A percentile compares a stretch with the other conserved stretches of the same genome.
Evolutionary conservation across 2,888 invertebrate species (phyloP).

Genomic region (Periphyllus acericola): DNA sequence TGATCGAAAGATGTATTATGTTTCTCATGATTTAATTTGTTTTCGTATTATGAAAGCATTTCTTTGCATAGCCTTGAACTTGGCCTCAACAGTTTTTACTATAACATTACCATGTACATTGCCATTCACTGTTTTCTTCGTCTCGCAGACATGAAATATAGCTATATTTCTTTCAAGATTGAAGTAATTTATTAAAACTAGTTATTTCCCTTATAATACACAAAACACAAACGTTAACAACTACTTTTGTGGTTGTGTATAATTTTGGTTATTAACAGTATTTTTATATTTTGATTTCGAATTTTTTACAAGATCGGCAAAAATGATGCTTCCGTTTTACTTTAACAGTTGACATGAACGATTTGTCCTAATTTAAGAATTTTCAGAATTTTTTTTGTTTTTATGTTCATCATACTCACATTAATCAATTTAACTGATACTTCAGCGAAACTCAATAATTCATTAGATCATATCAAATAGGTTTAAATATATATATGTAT

Average conservation of each 20-base stretch:
- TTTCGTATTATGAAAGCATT: constrained; percentile 51
- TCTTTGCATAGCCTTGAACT: constrained; percentile 52
- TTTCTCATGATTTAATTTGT: constrained; percentile 32
- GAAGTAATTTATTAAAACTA: background rate
- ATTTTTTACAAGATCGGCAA: background rate
- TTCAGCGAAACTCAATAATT: constrained; percentile 28
- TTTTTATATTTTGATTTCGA: background rate
- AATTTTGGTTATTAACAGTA: background rate
- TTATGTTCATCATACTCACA: background rate
- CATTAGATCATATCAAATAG: constrained; percentile 20
- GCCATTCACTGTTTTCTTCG: background rate
- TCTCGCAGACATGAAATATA: too few species aligned
- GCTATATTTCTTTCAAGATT: background rate
- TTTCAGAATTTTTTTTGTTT: background rate
- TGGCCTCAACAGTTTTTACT: constrained; percentile 41
- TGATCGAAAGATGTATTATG: constrained; percentile 10
- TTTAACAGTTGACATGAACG: background rate
- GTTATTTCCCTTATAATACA: background rate
- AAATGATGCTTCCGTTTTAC: constrained; percentile 1
- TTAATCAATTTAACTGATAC: constrained; percentile 14
- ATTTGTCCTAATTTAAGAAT: constrained; percentile 19
- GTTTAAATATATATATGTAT: background rate
- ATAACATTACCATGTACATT: background rate
- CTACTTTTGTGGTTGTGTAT: background rate
- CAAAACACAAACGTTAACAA: background rate